A percentile compares a stretch with the other conserved stretches of the same genome.
Evolutionary conservation across 2,113 vertebrate species (phyloP).

Genomic region (Megaceryle maxima): DNA sequence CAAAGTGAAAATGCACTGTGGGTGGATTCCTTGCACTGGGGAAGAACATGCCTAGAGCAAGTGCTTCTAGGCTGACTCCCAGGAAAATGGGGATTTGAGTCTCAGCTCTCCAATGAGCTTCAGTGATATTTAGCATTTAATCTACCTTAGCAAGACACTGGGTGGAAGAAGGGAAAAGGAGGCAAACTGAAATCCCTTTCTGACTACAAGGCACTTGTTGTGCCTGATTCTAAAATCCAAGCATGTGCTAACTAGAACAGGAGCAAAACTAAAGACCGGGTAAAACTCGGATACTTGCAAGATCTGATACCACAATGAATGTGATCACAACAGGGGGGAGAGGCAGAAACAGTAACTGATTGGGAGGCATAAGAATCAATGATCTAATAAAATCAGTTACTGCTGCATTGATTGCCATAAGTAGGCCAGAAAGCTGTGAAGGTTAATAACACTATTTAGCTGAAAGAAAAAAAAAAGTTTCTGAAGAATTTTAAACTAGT

Average conservation of each 20-base stretch:
- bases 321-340: neutral
- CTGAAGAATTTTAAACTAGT: neutral
- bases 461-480: neutral
- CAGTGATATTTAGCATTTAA: neutral
- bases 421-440: slow-evolving; percentile 7
- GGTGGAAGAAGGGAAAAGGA: neutral
- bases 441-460: neutral
- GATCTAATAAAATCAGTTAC: neutral
- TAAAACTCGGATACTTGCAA: neutral
- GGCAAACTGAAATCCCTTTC: neutral
- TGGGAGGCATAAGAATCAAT: neutral
- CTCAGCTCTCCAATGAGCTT: neutral
- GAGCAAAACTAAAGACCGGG: neutral
- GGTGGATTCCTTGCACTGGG: neutral
- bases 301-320: rapidly evolving
- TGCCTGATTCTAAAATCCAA: neutral
- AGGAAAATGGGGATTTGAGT: neutral
- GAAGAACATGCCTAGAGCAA: neutral
- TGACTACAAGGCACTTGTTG: rapidly evolving
- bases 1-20: rapidly evolving
- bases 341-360: neutral
- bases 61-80: neutral
- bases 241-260: neutral
- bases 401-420: neutral
- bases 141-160: neutral